Evolutionary conservation across 64 coral and sea anemone genomes (phyloP), one percentile per base, ranked within the genome.

Genomic region (Montipora capricornis): DNA sequence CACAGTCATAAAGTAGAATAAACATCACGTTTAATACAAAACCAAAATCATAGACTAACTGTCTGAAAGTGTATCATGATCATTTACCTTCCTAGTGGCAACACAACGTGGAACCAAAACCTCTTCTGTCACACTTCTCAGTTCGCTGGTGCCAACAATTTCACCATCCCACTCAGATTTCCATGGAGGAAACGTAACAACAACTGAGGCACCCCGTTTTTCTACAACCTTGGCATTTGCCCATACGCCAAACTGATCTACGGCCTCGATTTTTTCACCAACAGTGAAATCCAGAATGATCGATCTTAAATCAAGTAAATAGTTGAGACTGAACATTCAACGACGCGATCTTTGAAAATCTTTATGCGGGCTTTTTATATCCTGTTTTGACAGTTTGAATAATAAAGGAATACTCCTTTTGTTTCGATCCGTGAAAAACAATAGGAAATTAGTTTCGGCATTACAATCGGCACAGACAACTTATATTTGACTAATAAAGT

Each of bases 201-300:
- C 0, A 20, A 73, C 1, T 4, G 61, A 66, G 4, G 11, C 15
- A 8, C 15, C 61, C 8, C 61, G 61, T 66, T 60, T 83, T 5
- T 83, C 55, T 61, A 83, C 44, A 2, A 83, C 50, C 50, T 20
- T 83, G 52, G 80, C 80, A 57, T 61, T 12, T 19, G 49, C 49
- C 80, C 79, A 83, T 13, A 83, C 80, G n/a, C 80, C 80, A 55
- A 5, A 26, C 60, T 81, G 47, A 83, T 83, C 80, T 8, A 83
- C 55, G 3, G 80, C 80, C 64, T 83, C 49, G 50, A 83, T 60
- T n/a, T 83, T 83, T 62, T 83, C 52, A 57, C 80, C 80, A 83
- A 83, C 80, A n/a, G 49, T 44, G 64, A 83, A 83, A 83, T 83
- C 64, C 80, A 83, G 64, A 61, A 49, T 16, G 51, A 15, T 83